phyloP scores from a whole-genome alignment of 2,797 vertebrate genomes.

The Distichodus sexfasciatus region DNA sequence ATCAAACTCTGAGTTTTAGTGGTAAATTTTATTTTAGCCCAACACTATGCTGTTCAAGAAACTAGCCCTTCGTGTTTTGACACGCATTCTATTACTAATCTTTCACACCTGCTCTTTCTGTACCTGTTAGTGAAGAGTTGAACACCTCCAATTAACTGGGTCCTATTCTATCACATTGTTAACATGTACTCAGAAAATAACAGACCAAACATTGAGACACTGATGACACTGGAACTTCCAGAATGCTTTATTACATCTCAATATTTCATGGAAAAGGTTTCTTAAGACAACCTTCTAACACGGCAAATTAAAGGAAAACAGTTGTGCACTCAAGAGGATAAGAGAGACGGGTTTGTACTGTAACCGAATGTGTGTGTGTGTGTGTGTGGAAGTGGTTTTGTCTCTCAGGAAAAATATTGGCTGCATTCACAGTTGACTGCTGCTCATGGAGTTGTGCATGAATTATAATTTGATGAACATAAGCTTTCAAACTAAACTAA shows the following conservation, averaged over 20 bases:
- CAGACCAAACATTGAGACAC: too few relatives aligned
- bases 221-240: slow-evolving; percentile 56
- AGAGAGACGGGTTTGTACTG: slow-evolving; percentile 18
- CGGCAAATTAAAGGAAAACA: slow-evolving; percentile 59
- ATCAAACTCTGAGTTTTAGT: too few relatives aligned
- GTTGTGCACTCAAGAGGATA: slow-evolving; percentile 16
- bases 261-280: slow-evolving; percentile 61
- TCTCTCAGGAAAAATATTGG: not conserved
- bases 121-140: too few relatives aligned
- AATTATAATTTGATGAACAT: not conserved
- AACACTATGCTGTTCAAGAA: too few relatives aligned
- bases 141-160: too few relatives aligned
- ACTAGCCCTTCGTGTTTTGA: too few relatives aligned
- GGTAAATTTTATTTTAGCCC: too few relatives aligned
- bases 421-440: slow-evolving; percentile 11
- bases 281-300: slow-evolving; percentile 54
- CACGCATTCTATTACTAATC: too few relatives aligned
- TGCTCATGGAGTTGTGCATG: not conserved
- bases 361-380: slow-evolving; percentile 23
- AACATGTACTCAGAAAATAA: not conserved
- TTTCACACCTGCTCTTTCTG: too few relatives aligned
- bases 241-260: slow-evolving; percentile 65
- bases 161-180: too few relatives aligned
- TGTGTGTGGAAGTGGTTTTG: slow-evolving; percentile 16
- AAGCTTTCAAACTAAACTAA: not conserved